Evolutionary conservation across 1,140 invertebrate species (phyloP), one percentile per base, ranked within the genome.

Genomic region (Orius laevigatus): DNA sequence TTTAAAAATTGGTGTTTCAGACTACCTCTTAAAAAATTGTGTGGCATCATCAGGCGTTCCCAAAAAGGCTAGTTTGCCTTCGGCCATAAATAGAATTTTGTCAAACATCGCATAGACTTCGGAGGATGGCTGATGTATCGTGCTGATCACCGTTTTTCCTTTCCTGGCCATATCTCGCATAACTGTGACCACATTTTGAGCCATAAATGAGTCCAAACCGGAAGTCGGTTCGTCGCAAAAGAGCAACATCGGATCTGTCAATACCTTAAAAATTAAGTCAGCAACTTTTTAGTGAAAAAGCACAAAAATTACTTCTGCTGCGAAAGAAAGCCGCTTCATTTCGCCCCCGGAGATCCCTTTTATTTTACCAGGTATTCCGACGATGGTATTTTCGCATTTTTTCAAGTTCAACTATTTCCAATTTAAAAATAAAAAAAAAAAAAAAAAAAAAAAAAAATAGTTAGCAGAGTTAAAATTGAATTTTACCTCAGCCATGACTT

Each of bases 181-280:
- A 53, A 87, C 81, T 58, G 80, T 78, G 11, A 96, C 78, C 12
- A 96, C 85, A 62, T 88, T 94, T 64, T 82, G 73, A 0, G 74
- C 94, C 78, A 85, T 87, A 53, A 81, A 86, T 0, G 84, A 84
- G 61, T 88, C 84, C 40, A 88, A 63, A 5, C 83, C 84, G 0
- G 82, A 94, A 0, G 94, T 98, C 1, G 93, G 92, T 61, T 98
- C 94, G 62, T 98, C 94, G 63, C 92, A 97, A 60, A 98, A 91
- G 73, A 98, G 76, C 32, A 98, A 65, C 1, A 88, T 81, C 2
- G 94, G 93, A 69, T 97, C 84, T 0, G 90, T 97, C 15, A 97
- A 67, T n/a, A 79, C 66, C 75, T 76, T 49, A 9, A 55, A 53
- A 50, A 15, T 14, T 5, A 20, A 14, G 5, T 16, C 16, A 42